Evolutionary conservation across 23 tunicate genomes (phyloP).

Genomic region (Halocynthia roretzi): DNA sequence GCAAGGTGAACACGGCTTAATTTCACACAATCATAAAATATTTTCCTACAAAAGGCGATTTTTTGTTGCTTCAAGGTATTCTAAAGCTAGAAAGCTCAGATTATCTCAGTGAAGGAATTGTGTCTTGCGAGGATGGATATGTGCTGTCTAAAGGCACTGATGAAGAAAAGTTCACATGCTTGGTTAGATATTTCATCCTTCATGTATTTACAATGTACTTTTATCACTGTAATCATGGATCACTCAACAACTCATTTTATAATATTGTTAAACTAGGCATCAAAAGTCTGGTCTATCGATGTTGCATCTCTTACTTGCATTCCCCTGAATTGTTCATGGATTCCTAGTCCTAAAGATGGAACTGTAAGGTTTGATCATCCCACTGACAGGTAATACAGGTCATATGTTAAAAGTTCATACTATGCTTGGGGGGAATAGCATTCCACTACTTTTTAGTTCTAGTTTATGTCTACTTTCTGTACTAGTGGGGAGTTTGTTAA

Average conservation of each 20-base stretch:
- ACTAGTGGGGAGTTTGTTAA: too few relatives aligned
- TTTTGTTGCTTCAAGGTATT: neutral
- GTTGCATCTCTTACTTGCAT: constrained; percentile 22
- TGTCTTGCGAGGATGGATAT: constrained; percentile 32
- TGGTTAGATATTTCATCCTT: constrained; percentile 11
- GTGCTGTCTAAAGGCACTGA: constrained; percentile 23
- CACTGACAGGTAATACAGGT: neutral
- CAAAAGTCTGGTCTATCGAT: constrained; percentile 39
- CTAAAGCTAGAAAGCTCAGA: neutral
- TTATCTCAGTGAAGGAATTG: constrained; percentile 1
- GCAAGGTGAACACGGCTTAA: too few relatives aligned
- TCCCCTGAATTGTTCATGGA: constrained; percentile 38
- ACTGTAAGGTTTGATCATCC: constrained; percentile 14
- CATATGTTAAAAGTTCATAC: too few relatives aligned
- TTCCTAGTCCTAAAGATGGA: constrained; percentile 27
- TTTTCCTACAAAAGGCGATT: too few relatives aligned
- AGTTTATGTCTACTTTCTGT: too few relatives aligned
- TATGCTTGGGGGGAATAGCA: too few relatives aligned
- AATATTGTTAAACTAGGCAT: constrained; percentile 19
- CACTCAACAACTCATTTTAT: too few relatives aligned
- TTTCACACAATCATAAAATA: too few relatives aligned
- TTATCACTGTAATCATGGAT: too few relatives aligned
- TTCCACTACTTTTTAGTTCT: too few relatives aligned
- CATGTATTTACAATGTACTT: too few relatives aligned
- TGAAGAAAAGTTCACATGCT: constrained; percentile 29